Conservation (phyloP, 2,113 vertebrate species). For the Myxocyprinus asiaticus region DNA sequence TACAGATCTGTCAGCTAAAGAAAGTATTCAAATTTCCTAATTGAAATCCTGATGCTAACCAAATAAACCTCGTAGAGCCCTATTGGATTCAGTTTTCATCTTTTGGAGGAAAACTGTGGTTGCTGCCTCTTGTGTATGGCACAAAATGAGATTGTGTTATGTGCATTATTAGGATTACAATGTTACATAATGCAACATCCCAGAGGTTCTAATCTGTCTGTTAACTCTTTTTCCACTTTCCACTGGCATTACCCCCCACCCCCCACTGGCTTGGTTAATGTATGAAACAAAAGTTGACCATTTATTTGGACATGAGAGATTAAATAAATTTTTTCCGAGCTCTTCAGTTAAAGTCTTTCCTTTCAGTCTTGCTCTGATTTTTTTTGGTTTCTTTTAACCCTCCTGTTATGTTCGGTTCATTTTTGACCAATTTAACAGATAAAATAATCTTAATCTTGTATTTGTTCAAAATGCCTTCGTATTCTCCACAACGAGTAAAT, state of each 20-base stretch:
- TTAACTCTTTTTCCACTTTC: background rate
- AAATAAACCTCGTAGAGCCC: background rate
- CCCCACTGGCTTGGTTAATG: background rate
- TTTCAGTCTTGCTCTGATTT: too few species aligned
- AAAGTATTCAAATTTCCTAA: too few species aligned
- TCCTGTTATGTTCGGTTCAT: too few species aligned
- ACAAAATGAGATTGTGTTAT: background rate
- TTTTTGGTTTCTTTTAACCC: too few species aligned
- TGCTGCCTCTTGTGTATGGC: background rate
- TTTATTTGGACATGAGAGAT: background rate
- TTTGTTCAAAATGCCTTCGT: too few species aligned
- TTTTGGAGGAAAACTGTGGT: background rate
- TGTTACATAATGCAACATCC: background rate
- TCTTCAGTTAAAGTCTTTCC: background rate
- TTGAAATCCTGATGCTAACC: too few species aligned
- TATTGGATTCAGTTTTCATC: background rate
- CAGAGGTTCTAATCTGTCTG: background rate
- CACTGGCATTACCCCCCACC: background rate
- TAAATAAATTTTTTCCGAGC: background rate
- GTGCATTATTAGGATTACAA: conserved; percentile 1
- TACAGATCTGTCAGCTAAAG: too few species aligned
- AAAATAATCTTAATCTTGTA: too few species aligned
- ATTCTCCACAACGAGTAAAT: too few species aligned
- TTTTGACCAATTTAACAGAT: too few species aligned
- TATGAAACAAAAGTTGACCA: background rate